Conservation (phyloP, 2,113 vertebrate species). For the Panthera leo region DNA sequence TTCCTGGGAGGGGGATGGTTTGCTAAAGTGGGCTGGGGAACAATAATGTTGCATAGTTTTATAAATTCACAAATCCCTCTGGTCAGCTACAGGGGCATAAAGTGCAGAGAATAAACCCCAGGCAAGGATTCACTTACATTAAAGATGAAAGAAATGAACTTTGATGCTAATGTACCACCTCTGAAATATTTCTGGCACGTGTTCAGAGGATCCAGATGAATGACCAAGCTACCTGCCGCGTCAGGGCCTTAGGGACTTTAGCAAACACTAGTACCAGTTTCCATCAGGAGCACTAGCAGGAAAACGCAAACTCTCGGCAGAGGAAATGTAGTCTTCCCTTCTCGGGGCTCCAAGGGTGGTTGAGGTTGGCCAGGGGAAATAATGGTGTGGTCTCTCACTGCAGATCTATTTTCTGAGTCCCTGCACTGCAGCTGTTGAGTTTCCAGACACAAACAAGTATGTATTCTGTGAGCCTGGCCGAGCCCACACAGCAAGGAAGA, state of each 20-base stretch:
- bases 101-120: neutral
- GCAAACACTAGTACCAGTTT: neutral
- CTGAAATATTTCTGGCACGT: slow-evolving; percentile 9
- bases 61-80: neutral
- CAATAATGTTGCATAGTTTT: neutral
- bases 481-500: slow-evolving; percentile 71
- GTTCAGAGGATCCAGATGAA: neutral
- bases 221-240: neutral
- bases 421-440: slow-evolving; percentile 76
- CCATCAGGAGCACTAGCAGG: neutral
- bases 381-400: neutral
- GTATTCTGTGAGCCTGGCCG: slow-evolving; percentile 69
- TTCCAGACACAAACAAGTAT: slow-evolving; percentile 81
- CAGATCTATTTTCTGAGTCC: slow-evolving; percentile 65
- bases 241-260: neutral
- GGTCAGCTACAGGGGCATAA: neutral
- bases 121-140: neutral
- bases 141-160: neutral
- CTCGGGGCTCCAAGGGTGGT: neutral
- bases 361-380: neutral
- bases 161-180: neutral
- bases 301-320: neutral
- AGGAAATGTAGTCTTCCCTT: neutral
- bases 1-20: neutral
- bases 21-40: neutral